Evolutionary conservation across 2,113 vertebrate species (phyloP), one percentile per base, ranked within the genome.

Genomic region (Trogon melanurus): DNA sequence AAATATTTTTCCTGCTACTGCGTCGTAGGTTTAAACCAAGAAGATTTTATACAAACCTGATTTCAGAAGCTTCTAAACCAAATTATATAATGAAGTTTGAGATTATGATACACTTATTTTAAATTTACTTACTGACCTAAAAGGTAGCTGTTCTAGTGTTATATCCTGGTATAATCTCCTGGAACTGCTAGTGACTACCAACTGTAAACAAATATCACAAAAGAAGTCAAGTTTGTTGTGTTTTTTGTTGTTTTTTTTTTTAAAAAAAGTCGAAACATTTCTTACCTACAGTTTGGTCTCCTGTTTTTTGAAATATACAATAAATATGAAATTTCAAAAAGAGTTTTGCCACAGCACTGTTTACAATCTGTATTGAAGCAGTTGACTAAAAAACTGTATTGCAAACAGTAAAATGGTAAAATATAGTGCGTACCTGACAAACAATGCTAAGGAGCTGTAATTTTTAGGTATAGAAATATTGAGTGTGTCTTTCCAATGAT

Each of bases 321-420:
- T 87, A 81, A 91, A 85, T 81, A 67, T 23, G 16, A 89, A 86
- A 91, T 95, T 95, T 92, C 45, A 82, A 54, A 36, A 92, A 89
- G 45, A 61, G 34, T 54, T 94, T 89, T 74, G n/a, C 60, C 74
- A 70, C 67, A 57, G 60, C 41, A 32, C 16, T 82, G 25, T 91
- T 94, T 96, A 50, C 66, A 79, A 4, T 69, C 41, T 62, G 11
- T 69, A 16, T 76, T 76, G 74, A 93, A 87, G 84, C 88, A 66
- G 61, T 79, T 71, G 70, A 50, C 61, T 87, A 60, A 70, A 88
- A 89, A 93, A 73, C 69, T 87, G 69, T 72, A 91, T 56, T 76
- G 54, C 44, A 95, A 94, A 79, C 47, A 95, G 78, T 41, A 26
- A 72, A 69, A 94, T 41, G 54, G 20, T 81, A 57, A 92, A 83